Percentiles rank a stretch among this genome's conserved stretches.
Conservation (phyloP, 2,113 vertebrate species). For the Orthonyx spaldingii region DNA sequence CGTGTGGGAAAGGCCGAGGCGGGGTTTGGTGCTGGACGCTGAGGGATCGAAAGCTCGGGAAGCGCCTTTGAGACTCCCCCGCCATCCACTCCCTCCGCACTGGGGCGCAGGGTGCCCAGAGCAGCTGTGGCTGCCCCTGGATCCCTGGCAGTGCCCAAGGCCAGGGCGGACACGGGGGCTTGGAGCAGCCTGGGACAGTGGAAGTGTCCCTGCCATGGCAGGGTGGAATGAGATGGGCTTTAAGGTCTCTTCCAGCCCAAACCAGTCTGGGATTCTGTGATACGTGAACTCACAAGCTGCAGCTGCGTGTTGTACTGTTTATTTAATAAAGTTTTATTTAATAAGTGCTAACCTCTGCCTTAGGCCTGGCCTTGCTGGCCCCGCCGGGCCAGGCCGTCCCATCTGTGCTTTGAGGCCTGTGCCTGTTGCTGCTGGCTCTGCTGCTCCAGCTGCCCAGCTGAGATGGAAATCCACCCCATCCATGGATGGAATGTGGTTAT, state of each 20-base stretch:
- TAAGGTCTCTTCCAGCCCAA: not conserved
- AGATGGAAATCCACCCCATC: not conserved
- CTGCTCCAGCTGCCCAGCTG: not conserved
- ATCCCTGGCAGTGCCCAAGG: not conserved
- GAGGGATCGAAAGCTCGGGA: not conserved
- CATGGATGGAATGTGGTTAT: not conserved
- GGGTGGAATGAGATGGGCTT: fast-evolving
- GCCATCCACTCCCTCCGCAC: not conserved
- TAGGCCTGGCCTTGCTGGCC: not conserved
- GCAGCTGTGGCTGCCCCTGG: not conserved
- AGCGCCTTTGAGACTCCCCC: not conserved
- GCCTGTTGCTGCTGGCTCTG: not conserved
- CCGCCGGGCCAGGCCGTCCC: not conserved
- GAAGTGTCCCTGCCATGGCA: not conserved
- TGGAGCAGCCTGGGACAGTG: not conserved
- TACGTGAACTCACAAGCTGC: not conserved
- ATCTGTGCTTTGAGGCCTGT: no score
- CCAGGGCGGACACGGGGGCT: not conserved
- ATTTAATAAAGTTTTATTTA: not conserved
- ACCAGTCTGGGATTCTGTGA: not conserved
- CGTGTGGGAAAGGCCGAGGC: not conserved
- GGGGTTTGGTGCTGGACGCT: not conserved
- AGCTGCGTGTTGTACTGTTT: not conserved
- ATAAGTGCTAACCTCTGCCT: not conserved
- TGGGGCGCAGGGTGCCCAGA: not conserved